These are phyloP conservation scores for Copsychus sechellarum DNA, from an alignment of 2,113 vertebrate genomes.

Conservation along the genomic window DNA sequence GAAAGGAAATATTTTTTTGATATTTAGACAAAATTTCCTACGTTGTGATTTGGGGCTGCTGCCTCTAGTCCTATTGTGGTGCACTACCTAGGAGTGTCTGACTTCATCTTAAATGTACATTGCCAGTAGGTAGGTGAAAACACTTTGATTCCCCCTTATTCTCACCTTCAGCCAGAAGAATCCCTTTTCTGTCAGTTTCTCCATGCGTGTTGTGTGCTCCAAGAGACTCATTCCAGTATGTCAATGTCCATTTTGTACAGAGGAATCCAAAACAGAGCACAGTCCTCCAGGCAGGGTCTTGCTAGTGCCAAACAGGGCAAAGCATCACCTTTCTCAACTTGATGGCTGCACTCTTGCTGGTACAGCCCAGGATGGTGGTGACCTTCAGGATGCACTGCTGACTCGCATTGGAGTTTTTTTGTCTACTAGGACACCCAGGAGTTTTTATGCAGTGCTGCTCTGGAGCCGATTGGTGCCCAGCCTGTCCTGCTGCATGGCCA, in stretches of 20 bases:
- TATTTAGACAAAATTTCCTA: background rate
- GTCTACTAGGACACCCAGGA: background rate
- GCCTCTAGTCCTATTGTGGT: background rate
- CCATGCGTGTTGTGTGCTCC: background rate
- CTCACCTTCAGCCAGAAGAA: background rate
- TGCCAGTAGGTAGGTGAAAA: background rate
- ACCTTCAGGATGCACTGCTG: background rate
- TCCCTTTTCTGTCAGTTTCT: background rate
- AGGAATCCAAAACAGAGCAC: background rate
- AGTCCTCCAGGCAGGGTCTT: background rate
- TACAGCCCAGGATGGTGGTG: background rate
- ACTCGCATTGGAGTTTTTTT: background rate
- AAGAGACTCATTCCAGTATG: background rate
- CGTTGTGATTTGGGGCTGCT: background rate
- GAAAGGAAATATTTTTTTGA: background rate
- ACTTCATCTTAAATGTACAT: background rate
- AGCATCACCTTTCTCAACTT: background rate
- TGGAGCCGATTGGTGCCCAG: background rate
- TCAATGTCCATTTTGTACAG: background rate
- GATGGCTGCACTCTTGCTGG: background rate
- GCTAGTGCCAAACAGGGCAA: background rate
- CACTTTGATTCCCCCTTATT: background rate
- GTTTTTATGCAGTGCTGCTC: background rate
- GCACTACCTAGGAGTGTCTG: background rate
- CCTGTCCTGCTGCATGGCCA: background rate